phyloP scores from a whole-genome alignment of 2,113 vertebrate genomes.

The Collichthys lucidus region DNA sequence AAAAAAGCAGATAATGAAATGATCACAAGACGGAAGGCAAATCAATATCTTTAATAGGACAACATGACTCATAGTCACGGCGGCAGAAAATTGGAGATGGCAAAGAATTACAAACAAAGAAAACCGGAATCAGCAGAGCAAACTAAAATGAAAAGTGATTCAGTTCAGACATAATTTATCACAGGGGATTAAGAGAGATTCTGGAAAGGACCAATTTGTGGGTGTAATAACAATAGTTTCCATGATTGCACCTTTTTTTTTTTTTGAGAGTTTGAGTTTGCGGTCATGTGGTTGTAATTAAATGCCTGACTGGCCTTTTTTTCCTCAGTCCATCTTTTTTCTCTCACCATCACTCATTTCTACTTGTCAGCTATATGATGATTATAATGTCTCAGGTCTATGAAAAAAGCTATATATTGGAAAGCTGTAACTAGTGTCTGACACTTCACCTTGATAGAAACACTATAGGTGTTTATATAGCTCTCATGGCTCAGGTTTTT shows the following conservation, averaged over 20 bases:
- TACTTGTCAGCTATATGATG: slow-evolving; percentile 2
- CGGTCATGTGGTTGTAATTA: slow-evolving; percentile 52
- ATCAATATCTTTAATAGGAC: slow-evolving; percentile 5
- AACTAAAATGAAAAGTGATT: slow-evolving; percentile 49
- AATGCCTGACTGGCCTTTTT: slow-evolving; percentile 45
- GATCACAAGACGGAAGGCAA: slow-evolving; percentile 2
- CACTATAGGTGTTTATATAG: not conserved
- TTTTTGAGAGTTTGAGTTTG: not conserved
- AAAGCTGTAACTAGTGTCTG: slow-evolving; percentile 13
- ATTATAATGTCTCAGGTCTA: not conserved
- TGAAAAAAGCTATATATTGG: slow-evolving; percentile 8
- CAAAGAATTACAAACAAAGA: slow-evolving; percentile 30
- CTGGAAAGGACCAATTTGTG: slow-evolving; percentile 24
- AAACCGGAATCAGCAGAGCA: slow-evolving; percentile 45
- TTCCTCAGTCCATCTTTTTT: not conserved
- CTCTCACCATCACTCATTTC: not conserved
- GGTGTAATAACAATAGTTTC: slow-evolving; percentile 6
- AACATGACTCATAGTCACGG: not conserved
- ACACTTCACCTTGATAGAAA: slow-evolving; percentile 9
- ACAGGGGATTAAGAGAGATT: slow-evolving; percentile 38
- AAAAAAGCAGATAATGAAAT: not conserved
- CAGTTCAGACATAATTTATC: slow-evolving; percentile 35
- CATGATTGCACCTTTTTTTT: slow-evolving; percentile 14
- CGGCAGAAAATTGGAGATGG: not conserved
- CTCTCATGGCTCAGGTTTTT: not conserved